Evolutionary conservation across 37 sponge, comb jelly and placozoan species (phyloP), one percentile per base, ranked within the genome.

Genomic region (Bolinopsis microptera): DNA sequence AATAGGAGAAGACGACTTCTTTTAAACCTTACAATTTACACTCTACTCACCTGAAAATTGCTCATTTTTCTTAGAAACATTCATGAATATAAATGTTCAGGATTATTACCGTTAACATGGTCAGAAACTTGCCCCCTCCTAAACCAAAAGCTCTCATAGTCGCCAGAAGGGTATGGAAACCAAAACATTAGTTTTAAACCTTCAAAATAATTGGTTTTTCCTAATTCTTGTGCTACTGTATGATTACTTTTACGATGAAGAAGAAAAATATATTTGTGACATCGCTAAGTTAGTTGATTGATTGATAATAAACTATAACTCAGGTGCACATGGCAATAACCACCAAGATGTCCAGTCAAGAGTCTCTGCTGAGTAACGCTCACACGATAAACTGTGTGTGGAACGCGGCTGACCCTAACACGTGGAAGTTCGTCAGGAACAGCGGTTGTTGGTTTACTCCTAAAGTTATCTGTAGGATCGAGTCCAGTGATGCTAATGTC

Each of bases 401-500:
- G 90, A 41, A 23, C 48, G 3, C 90, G 23, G 2, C 90, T 41
- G 90, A 86, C 48, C 90, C 90, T 25, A 36, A 3, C 8, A 86
- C 40, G 2, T 86, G 90, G 90, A 77, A 77, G 32, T 32, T 77
- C 18, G 33, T 77, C 5, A 28, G 90, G 5, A 41, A 41, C 61
- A 39, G 36, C n/a, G 90, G 90, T 1, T 40, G 38, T 24, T 86
- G 90, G 90, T 86, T 41, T 38, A 36, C 8, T n/a, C 90, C 90
- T 33, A 86, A 86, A 40, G 41, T 40, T n/a, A 86, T 86, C 48
- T 86, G 90, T 25, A 38, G 90, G 35, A 86, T 86, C 35, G 90
- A 86, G 90, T 40, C 90, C 18, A 86, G 90, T 86, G 90, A 86
- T 40, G 90, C 90, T 26, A 86, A 86, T 27, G 32, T 86, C 1